Base-by-base conservation (phyloP, 2,113 vertebrate species). In the Albula glossodonta region DNA sequence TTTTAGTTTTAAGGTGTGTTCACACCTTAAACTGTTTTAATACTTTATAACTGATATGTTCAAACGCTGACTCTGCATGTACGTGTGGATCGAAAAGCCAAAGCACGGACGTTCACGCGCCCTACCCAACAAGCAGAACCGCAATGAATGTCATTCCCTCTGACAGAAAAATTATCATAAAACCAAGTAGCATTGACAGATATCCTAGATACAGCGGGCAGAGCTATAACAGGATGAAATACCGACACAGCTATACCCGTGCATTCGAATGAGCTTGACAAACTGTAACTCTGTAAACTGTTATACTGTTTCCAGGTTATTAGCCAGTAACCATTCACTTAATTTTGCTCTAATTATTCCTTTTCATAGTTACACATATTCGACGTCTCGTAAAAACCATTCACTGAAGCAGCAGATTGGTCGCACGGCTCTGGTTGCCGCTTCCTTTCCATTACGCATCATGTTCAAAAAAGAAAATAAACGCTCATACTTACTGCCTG, bases 401-500 rank as follows among this genome's bases (percentile, higher is more conserved):
- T 83, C 3, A 88, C 86, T 78, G 52, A 83, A 85, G 15, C 74
- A 84, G 17, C 66, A 84, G 50, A 78, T 85, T 31, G 11, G 22
- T 25, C 22, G 52, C 17, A 22, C 12, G 49, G 60, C 49, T 78
- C 78, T 31, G 19, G 53, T 85, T 84, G 31, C 77, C 10, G 10
- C 49, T 77, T 22, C 15, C 6, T 80, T 17, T 50, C 56, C 48
- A 22, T 70, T 4, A n/a, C n/a, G 31, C 51, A n/a, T 80, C 80
- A 12, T 9, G 25, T 50, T 48, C 25, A 51, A 25, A 86, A 82
- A 56, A 53, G 41, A 82, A 82, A 10, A 13, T 50, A 49, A 83
- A 15, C 19, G 50, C 53, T 56, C 25, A 63, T 51, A 51, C 60
- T 88, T 88, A 87, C 89, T 81, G 31, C 78, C n/a, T 56, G 52